Conservation (phyloP, 2,113 vertebrate species). For the Willisornis vidua region DNA sequence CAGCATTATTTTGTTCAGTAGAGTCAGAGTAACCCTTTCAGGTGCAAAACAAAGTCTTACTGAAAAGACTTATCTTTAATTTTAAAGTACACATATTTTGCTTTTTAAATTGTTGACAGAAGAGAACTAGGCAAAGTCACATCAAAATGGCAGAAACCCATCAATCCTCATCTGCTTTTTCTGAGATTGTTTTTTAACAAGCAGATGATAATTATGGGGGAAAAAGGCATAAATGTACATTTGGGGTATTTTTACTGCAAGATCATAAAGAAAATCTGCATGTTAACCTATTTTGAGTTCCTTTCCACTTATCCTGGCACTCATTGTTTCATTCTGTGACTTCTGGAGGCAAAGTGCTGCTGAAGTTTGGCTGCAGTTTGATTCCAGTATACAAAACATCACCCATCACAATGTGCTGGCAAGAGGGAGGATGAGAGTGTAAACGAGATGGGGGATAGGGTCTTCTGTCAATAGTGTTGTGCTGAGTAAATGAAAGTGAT, state of each 20-base stretch:
- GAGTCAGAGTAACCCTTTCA: neutral
- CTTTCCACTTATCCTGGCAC: neutral
- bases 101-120: neutral
- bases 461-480: neutral
- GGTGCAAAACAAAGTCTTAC: neutral
- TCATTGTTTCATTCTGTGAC: neutral
- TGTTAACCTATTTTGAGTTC: neutral
- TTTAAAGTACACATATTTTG: neutral
- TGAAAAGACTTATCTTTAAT: neutral
- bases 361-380: neutral
- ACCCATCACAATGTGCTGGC: neutral
- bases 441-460: neutral
- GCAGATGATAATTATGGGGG: neutral
- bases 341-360: neutral
- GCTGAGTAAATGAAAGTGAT: neutral
- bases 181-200: neutral
- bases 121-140: neutral
- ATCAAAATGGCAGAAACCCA: neutral
- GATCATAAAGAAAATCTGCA: neutral
- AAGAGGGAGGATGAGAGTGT: neutral
- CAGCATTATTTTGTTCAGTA: neutral
- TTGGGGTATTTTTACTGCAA: neutral
- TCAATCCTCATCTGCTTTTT: neutral
- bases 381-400: neutral
- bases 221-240: neutral